A percentile compares a stretch with the other conserved stretches of the same genome.
These are phyloP conservation scores for Paratrypauchen microcephalus DNA, from an alignment of 2,797 vertebrate genomes.

Conservation along the genomic window DNA sequence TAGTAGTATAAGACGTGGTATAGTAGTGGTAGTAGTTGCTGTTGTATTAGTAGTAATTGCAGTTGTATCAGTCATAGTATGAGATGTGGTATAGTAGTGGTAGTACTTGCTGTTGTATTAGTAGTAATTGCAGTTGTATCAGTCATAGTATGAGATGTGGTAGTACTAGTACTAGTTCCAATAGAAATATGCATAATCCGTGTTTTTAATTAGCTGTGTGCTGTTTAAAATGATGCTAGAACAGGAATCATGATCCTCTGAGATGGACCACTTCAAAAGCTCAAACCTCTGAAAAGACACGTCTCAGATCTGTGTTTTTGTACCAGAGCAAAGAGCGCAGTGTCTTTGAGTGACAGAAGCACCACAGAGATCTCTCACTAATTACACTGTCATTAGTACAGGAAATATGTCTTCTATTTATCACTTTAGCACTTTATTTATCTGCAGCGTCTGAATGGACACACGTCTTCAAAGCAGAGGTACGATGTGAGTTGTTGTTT, in stretches of 20 bases:
- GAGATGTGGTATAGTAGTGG: too few species aligned
- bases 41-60: too few species aligned
- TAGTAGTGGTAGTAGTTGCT: too few species aligned
- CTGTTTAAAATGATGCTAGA: not conserved
- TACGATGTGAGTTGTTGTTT: too few species aligned
- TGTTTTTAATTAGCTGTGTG: not conserved
- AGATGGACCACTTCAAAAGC: not conserved
- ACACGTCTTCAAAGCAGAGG: not conserved
- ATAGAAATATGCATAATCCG: not conserved
- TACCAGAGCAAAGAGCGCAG: constrained; percentile 6
- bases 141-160: too few species aligned
- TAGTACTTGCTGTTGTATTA: too few species aligned
- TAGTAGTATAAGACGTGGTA: too few species aligned
- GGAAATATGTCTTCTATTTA: constrained; percentile 28
- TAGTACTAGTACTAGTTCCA: too few species aligned
- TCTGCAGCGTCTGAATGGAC: constrained; percentile 11
- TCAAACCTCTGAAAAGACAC: constrained; percentile 5
- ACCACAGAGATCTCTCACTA: constrained; percentile 22
- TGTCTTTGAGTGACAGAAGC: constrained; percentile 31
- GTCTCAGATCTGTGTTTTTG: constrained; percentile 6
- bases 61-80: too few species aligned
- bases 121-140: too few species aligned
- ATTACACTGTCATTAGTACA: constrained; percentile 44
- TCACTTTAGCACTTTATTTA: constrained; percentile 19
- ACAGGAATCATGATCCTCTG: not conserved